These are phyloP conservation scores for Nomada lathburiana DNA, from an alignment of 2,888 invertebrate genomes.

Conservation along the genomic window DNA sequence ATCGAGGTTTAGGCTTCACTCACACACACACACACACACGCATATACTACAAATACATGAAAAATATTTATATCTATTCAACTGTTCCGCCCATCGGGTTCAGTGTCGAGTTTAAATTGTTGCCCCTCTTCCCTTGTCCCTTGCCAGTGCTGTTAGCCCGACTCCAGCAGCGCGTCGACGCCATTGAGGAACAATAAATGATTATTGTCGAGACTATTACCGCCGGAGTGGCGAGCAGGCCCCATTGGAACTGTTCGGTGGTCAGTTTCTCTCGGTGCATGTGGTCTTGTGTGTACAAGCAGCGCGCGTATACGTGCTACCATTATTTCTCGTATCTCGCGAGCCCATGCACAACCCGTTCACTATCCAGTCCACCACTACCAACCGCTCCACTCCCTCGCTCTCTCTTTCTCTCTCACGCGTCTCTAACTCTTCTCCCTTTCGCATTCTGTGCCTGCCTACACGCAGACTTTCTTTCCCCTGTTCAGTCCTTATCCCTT, in stretches of 20 bases:
- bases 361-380: constrained; percentile 48
- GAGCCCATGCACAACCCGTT: constrained; percentile 76
- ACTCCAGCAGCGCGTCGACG: constrained; percentile 63
- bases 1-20: too few relatives aligned
- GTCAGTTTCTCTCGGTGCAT: constrained; percentile 73
- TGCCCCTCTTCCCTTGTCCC: constrained; percentile 40
- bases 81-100: neutral
- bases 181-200: constrained; percentile 78
- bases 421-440: neutral
- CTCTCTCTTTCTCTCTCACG: constrained; percentile 17
- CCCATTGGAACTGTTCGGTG: constrained; percentile 72
- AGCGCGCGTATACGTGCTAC: constrained; percentile 71
- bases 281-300: constrained; percentile 71
- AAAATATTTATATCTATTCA: too few relatives aligned
- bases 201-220: constrained; percentile 79
- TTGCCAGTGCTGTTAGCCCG: constrained; percentile 30
- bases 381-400: constrained; percentile 33
- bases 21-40: too few relatives aligned
- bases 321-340: constrained; percentile 82
- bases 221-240: constrained; percentile 65
- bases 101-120: constrained; percentile 54
- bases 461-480: constrained; percentile 6
- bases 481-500: neutral
- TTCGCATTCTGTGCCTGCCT: neutral
- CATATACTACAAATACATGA: too few relatives aligned